These are phyloP conservation scores for Dipodomys stephensi DNA, from an alignment of 2,113 vertebrate species.

Conservation along the genomic window DNA sequence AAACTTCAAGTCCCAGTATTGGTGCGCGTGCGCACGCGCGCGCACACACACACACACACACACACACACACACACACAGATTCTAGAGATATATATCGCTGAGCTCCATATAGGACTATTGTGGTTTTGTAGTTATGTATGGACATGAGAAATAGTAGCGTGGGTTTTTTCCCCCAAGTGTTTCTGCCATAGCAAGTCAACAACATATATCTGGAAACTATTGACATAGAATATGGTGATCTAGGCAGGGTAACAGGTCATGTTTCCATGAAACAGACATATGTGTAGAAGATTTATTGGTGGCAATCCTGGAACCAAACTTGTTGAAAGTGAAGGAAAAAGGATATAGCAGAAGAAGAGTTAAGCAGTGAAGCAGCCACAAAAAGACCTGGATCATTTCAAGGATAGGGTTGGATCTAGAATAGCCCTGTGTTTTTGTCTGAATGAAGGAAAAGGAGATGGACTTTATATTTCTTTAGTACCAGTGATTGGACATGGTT, in stretches of 20 bases:
- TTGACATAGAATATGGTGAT: neutral
- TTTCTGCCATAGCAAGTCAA: neutral
- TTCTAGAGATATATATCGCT: neutral
- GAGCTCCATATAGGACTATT: neutral
- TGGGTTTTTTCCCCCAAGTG: neutral
- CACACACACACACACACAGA: too few species aligned
- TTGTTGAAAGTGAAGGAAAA: neutral
- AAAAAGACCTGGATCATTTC: neutral
- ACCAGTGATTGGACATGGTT: neutral
- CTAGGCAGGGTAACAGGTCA: neutral
- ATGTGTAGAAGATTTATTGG: neutral
- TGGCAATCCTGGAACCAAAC: neutral
- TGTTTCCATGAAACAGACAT: neutral
- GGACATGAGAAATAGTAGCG: neutral
- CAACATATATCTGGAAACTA: slow-evolving; percentile 7
- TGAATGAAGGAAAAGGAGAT: neutral
- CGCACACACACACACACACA: too few species aligned
- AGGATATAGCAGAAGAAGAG: neutral
- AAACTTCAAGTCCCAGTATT: too few species aligned
- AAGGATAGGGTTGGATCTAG: neutral
- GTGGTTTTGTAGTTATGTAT: neutral
- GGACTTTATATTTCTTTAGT: neutral
- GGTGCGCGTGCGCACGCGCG: too few species aligned
- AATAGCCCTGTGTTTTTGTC: neutral
- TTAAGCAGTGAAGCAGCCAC: neutral